These are phyloP conservation scores for Oostethus manadensis DNA, from an alignment of 2,113 vertebrate genomes.

Conservation along the genomic window DNA sequence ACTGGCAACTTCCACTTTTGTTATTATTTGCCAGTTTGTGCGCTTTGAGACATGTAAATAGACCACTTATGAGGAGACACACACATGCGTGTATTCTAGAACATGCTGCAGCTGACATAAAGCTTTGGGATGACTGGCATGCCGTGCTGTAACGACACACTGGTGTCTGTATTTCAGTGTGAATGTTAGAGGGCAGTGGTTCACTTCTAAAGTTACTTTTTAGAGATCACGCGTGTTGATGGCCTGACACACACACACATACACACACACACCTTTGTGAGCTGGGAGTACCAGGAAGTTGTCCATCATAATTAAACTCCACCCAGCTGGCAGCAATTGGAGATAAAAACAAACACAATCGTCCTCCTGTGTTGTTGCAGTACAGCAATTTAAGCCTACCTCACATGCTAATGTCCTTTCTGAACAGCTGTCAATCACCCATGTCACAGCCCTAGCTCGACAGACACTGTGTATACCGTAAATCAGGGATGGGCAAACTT, in stretches of 20 bases:
- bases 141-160: slow-evolving; percentile 13
- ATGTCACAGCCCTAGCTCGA: not conserved
- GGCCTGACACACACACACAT: not conserved
- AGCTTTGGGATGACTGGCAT: slow-evolving; percentile 43
- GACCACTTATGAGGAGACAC: too few species aligned
- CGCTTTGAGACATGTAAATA: too few species aligned
- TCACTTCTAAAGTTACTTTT: slow-evolving; percentile 3
- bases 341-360: not conserved
- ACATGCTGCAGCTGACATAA: slow-evolving; percentile 37
- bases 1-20: too few species aligned
- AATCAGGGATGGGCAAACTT: too few species aligned
- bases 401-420: slow-evolving; percentile 40
- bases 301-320: not conserved
- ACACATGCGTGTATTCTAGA: too few species aligned
- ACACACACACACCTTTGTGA: not conserved
- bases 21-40: too few species aligned
- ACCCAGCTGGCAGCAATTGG: not conserved
- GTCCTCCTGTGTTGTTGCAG: slow-evolving; percentile 26
- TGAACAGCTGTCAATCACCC: slow-evolving; percentile 11
- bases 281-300: not conserved
- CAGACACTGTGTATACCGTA: too few species aligned
- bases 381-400: not conserved
- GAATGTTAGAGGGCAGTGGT: slow-evolving; percentile 7
- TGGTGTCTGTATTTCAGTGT: not conserved
- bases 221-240: slow-evolving; percentile 2